These are phyloP conservation scores for Teleopsis dalmanni DNA, from an alignment of 1,140 invertebrate genomes.

Conservation along the genomic window DNA sequence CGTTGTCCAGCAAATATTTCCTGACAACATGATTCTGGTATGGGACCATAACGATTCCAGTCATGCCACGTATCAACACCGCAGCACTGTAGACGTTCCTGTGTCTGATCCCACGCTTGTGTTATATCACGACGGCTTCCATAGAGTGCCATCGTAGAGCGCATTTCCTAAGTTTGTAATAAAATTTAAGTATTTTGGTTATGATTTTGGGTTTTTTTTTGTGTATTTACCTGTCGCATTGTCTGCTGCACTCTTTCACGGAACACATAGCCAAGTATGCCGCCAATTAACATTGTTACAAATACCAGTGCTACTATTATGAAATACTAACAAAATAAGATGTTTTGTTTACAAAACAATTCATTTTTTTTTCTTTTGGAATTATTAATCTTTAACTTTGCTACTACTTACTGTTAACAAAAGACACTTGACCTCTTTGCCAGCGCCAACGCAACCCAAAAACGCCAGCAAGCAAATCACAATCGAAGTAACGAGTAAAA, in stretches of 20 bases:
- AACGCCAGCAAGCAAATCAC: conserved; percentile 70
- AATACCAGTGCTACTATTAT: conserved; percentile 78
- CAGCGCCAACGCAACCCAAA: conserved; percentile 78
- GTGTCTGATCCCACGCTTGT: conserved; percentile 75
- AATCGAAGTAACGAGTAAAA: conserved; percentile 70
- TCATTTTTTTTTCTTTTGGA: background rate
- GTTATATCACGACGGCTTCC: conserved; percentile 58
- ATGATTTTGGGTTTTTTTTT: background rate
- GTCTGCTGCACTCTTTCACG: conserved; percentile 65
- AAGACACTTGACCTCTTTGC: conserved; percentile 83
- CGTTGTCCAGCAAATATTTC: conserved; percentile 58
- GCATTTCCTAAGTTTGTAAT: conserved; percentile 53
- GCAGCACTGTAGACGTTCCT: conserved; percentile 73
- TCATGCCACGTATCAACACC: conserved; percentile 66
- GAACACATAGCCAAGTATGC: conserved; percentile 83
- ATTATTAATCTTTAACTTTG: background rate
- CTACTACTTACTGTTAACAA: conserved; percentile 63
- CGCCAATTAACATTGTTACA: conserved; percentile 79
- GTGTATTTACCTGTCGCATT: conserved; percentile 49
- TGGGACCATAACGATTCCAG: conserved; percentile 68
- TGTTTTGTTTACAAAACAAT: background rate
- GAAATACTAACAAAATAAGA: conserved; percentile 64
- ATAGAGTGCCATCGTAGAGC: conserved; percentile 64
- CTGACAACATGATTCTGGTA: conserved; percentile 74
- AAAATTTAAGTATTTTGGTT: background rate